Base-by-base conservation (phyloP, 2,888 invertebrate species). In the Campoletis raptor region DNA sequence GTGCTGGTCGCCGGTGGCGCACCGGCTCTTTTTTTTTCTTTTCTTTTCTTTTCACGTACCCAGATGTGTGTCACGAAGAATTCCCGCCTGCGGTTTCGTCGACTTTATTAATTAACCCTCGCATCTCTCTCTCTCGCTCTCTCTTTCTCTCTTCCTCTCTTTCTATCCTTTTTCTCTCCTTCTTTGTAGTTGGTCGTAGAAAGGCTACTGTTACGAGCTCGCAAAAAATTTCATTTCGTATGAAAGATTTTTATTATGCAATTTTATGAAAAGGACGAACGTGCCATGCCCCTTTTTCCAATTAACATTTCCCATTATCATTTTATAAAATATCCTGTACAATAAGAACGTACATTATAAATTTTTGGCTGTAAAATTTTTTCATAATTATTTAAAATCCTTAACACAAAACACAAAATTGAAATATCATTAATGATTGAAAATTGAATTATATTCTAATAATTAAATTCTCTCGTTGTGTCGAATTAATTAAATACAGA, bases 61-160 rank as follows among this genome's bases (percentile, higher is more conserved):
- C 57, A 61, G 57, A 61, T 61, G 57, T 61, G 57, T 61, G 57
- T 61, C 73, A 54, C 74, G 74, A 57, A 21, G 42, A 74, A 36
- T 40, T 40, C 40, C 21, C 74, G 61, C 37, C 57, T 54, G 57
- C 37, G 73, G 54, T 73, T 73, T 73, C 37, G 4, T 37, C 57
- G 57, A 61, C 57, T 61, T 61, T 54, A 73, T 37, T 30, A 40
- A 54, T 37, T 73, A 54, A 57, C 52, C 57, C 30, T 37, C 12
- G 54, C 37, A 1, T 54, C 37, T 57, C n/a, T 73, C 52, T n/a
- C 54, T 21, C 8, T 54, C 21, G 7, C 15, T 6, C 30, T 5
- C 24, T 12, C 15, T 61, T 21, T 30, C 24, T 61, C 12, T 12
- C 0, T 42, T 10, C 10, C 42, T 42, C 6, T 45, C 45, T 45